Conservation (phyloP, 2,113 vertebrate species). For the Nyctereutes procyonoides region DNA sequence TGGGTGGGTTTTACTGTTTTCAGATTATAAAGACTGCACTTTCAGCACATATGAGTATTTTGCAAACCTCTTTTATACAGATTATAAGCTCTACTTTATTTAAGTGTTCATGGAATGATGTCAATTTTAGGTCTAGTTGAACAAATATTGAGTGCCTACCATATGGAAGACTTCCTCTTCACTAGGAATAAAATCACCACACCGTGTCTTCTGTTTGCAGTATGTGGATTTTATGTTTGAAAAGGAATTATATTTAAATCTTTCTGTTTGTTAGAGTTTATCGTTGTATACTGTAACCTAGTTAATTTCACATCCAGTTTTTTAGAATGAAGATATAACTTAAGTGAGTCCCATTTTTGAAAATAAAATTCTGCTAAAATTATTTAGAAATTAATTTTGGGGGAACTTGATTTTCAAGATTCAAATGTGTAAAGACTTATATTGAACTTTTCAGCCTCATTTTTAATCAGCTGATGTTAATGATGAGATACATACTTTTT, state of each 20-base stretch:
- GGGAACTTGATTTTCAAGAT: conserved; percentile 82
- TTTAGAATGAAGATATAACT: conserved; percentile 83
- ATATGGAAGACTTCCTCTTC: conserved; percentile 72
- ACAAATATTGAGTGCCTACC: conserved; percentile 81
- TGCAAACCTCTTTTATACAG: conserved; percentile 73
- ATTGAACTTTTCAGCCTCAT: conserved; percentile 87
- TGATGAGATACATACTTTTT: conserved; percentile 89
- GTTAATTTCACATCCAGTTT: conserved; percentile 82
- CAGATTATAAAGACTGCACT: conserved; percentile 79
- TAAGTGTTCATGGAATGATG: conserved; percentile 64
- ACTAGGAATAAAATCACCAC: conserved; percentile 72
- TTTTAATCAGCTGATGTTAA: conserved; percentile 89
- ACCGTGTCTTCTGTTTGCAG: conserved; percentile 86
- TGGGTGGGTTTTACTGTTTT: conserved; percentile 72
- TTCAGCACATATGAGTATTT: conserved; percentile 78
- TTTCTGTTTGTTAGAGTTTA: conserved; percentile 84
- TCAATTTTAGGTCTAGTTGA: conserved; percentile 80
- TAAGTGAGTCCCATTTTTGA: conserved; percentile 85
- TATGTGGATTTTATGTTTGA: conserved; percentile 86
- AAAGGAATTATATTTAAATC: conserved; percentile 85
- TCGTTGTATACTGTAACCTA: conserved; percentile 83
- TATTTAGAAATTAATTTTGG: conserved; percentile 83
- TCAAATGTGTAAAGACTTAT: conserved; percentile 84
- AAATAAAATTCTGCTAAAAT: conserved; percentile 85
- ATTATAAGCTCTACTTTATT: conserved; percentile 71